Base-by-base conservation (phyloP, 30 jellyfish, hydroid and myxozoan species). In the Aurelia sp. region DNA sequence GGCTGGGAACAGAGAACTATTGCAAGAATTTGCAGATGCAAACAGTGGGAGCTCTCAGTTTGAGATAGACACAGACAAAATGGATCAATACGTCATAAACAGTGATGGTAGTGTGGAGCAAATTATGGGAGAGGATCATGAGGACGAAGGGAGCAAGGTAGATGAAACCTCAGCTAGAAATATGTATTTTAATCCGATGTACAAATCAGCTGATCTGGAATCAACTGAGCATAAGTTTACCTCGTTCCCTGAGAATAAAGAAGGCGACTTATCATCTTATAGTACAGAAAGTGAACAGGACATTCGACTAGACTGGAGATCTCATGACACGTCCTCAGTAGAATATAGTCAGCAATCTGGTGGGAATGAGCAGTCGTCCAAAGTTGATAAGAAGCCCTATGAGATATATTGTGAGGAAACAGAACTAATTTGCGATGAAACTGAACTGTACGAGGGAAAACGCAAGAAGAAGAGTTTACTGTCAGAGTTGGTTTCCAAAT, bases 121-220 rank as follows among this genome's bases (percentile, higher is more conserved):
- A 40, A 60, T 76, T 16, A 12, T 67, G 23, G 37, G 13, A 58
- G 80, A 82, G n/a, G 22, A 19, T 58, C 35, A 51, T 10, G 80
- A 22, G 31, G 86, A 71, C 62, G 86, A 61, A 6, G 81, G 47
- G 31, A 10, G 48, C 77, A 50, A 40, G 55, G 55, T 44, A 44
- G 55, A 44, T 44, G 55, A 44, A 4, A 44, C 55, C 55, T 73
- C 71, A 52, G 50, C 30, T 16, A 58, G 84, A 4, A 85, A 85
- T 50, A 85, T 85, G 94, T 85, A 85, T 82, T 85, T 85, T 58
- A 85, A 85, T 40, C 94, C 94, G 57, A 85, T 85, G 94, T 85
- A 85, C 53, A 85, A 41, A 18, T 85, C 88, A 50, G 30, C 66
- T 3, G 92, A 71, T 21, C 55, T 76, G 23, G 55, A 19, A 5